Conservation (phyloP, 2,113 vertebrate species). For the Siniperca knerii region DNA sequence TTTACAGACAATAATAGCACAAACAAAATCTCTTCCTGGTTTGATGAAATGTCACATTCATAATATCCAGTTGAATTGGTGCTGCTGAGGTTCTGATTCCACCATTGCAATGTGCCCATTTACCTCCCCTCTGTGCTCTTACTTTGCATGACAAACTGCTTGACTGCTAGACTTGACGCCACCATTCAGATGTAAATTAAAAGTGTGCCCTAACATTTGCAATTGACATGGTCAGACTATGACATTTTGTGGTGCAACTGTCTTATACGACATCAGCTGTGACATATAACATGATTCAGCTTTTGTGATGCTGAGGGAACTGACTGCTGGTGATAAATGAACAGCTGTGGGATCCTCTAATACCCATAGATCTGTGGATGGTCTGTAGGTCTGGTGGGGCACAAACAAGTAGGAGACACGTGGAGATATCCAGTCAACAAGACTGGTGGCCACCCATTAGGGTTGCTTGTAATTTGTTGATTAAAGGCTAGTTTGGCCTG, state of each 20-base stretch:
- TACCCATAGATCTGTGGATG: conserved; percentile 66
- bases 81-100: neutral
- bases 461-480: conserved; percentile 80
- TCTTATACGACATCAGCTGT: conserved; percentile 82
- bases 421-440: conserved; percentile 43
- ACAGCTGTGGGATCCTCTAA: conserved; percentile 72
- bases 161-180: conserved; percentile 12
- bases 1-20: neutral
- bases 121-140: conserved; percentile 2
- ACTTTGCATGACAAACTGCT: conserved; percentile 49
- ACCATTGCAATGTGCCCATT: neutral
- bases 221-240: neutral
- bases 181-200: conserved; percentile 59
- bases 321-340: conserved; percentile 78
- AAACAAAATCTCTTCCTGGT: neutral
- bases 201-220: conserved; percentile 27
- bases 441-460: conserved; percentile 75
- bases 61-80: neutral
- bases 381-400: conserved; percentile 65
- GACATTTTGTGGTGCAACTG: conserved; percentile 65
- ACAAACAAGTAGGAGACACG: conserved; percentile 73
- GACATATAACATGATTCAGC: conserved; percentile 62
- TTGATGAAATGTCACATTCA: neutral
- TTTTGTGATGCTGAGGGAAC: conserved; percentile 64
- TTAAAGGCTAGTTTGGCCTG: conserved; percentile 81